These are phyloP conservation scores for Monomorium pharaonis DNA, from an alignment of 1,140 invertebrate species.

Conservation along the genomic window DNA sequence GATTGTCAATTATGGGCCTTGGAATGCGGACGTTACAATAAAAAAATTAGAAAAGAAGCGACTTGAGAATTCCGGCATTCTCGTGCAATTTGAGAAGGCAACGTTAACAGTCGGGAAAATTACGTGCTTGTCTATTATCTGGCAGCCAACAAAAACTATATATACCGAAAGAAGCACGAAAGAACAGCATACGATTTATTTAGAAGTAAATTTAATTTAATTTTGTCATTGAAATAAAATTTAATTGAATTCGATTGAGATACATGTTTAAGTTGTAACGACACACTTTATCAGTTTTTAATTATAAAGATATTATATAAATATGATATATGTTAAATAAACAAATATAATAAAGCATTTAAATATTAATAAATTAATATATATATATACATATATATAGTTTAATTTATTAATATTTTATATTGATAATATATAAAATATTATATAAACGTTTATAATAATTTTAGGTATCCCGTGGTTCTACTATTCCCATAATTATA, in stretches of 20 bases:
- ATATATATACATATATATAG: too few relatives aligned
- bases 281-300: constrained; percentile 7
- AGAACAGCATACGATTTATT: constrained; percentile 72
- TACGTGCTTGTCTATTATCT: constrained; percentile 73
- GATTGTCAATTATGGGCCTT: constrained; percentile 81
- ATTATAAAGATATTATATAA: constrained; percentile 1
- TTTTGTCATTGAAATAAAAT: not conserved
- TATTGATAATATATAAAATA: too few relatives aligned
- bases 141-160: constrained; percentile 67
- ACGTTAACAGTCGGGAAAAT: constrained; percentile 72
- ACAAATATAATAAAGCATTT: not conserved
- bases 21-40: constrained; percentile 70
- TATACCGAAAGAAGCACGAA: constrained; percentile 63
- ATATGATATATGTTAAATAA: not conserved
- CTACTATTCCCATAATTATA: constrained; percentile 79
- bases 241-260: not conserved
- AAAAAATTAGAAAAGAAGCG: constrained; percentile 60
- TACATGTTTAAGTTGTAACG: not conserved
- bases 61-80: constrained; percentile 70
- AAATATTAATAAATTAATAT: not conserved
- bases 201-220: constrained; percentile 73
- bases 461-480: constrained; percentile 78
- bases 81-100: constrained; percentile 71
- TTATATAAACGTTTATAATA: too few relatives aligned
- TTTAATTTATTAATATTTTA: too few relatives aligned